Evolutionary conservation across 2,888 invertebrate genomes (phyloP), one percentile per base, ranked within the genome.

Genomic region (Pterostichus niger): DNA sequence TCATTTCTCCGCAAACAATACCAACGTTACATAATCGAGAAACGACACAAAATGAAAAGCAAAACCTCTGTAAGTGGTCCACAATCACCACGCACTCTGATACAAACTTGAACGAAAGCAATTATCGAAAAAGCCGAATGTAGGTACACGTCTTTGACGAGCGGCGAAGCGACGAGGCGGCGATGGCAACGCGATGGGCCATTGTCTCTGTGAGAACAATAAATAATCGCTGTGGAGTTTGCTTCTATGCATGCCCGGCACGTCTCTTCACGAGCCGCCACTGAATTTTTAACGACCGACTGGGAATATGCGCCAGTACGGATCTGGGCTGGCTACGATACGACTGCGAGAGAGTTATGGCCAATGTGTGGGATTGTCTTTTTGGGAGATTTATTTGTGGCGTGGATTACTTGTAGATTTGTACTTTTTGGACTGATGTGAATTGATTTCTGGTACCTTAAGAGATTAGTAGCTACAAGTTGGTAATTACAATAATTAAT

Each of bases 171-270:
- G 15, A 9, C 10, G 31, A 17, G n/a, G 59, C 17, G 15, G 40
- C 10, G 31, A 17, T 24, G 13, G 35, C 11, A 31, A 10, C n/a
- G 64, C 64, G 71, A 71, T 49, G 24, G 13, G n/a, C 61, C 24
- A 78, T 78, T 78, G 78, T 78, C 54, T 77, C 56, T 17, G 15
- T 17, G 56, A 59, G 78, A 78, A 78, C 78, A 78, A 78, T 78
- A 78, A 78, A 78, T 78, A 78, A 78, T 59, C 44, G 56, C 6
- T 10, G 46, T 15, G 78, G 44, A 61, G 78, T 44, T 24, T 44
- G 59, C 11, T 59, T 59, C 24, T 73, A 31, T 73, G 24, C 2
- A 78, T 54, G 56, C 78, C n/a, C 7, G 44, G 24, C 78, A 78
- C 78, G 78, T 78, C 7, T 11, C 6, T 24, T 31, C 44, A 40